Evolutionary conservation across 2,888 invertebrate genomes (phyloP).

Genomic region (Diarsia rubi): DNA sequence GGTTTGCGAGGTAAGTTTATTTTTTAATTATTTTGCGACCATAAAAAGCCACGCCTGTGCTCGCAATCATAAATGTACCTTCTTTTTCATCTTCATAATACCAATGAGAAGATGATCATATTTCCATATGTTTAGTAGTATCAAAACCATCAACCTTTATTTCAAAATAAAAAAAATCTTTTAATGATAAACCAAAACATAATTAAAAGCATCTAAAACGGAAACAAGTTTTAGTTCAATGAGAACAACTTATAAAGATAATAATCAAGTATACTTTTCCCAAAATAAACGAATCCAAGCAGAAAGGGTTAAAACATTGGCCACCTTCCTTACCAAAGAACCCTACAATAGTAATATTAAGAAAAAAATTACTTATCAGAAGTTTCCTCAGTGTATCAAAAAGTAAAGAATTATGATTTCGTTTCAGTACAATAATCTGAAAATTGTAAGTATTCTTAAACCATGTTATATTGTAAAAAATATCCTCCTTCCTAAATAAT

Average conservation of each 20-base stretch:
- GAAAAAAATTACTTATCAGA: background rate
- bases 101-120: background rate
- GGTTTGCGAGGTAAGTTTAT: background rate
- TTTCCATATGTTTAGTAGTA: background rate
- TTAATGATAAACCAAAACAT: background rate
- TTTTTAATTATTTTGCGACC: background rate
- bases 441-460: no score
- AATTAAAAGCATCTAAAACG: background rate
- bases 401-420: background rate
- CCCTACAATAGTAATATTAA: background rate
- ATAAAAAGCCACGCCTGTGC: background rate
- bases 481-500: background rate
- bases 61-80: no score
- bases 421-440: background rate
- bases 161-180: no score
- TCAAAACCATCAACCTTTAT: background rate
- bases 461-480: background rate
- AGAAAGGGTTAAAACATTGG: background rate
- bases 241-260: background rate
- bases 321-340: background rate
- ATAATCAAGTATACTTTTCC: background rate
- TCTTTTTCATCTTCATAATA: no score
- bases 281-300: background rate
- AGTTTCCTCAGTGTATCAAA: background rate
- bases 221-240: background rate